Evolutionary conservation across 1,140 invertebrate genomes (phyloP).

Genomic region (Chironomus tepperi): DNA sequence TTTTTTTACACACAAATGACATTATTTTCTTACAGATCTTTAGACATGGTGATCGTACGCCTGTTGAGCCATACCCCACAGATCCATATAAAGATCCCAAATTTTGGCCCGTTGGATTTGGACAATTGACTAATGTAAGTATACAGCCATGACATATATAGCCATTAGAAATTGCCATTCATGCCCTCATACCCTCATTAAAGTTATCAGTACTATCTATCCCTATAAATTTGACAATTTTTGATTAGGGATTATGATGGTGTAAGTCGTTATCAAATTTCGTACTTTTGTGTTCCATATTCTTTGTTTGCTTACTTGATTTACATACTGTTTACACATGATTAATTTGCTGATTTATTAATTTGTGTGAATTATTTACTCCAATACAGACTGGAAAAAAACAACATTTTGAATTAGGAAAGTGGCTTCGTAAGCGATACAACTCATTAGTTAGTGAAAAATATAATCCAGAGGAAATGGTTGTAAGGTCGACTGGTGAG

Average conservation of each 20-base stretch:
- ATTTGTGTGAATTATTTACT: constrained; percentile 25
- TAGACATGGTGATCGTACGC: constrained; percentile 77
- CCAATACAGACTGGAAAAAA: constrained; percentile 58
- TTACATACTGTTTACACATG: background rate
- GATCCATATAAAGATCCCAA: constrained; percentile 62
- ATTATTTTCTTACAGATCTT: constrained; percentile 42
- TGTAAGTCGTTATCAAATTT: no score
- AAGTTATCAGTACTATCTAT: background rate
- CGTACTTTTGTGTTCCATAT: no score
- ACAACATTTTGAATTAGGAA: constrained; percentile 69
- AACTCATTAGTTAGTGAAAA: constrained; percentile 43
- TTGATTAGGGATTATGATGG: background rate
- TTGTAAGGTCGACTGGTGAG: constrained; percentile 56
- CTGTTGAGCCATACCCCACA: constrained; percentile 60
- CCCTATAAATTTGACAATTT: background rate
- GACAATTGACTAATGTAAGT: constrained; percentile 69
- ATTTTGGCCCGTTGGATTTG: constrained; percentile 66
- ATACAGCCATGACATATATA: background rate
- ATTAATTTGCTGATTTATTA: background rate
- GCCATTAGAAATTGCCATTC: no score
- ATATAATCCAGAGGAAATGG: constrained; percentile 52
- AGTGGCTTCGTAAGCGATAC: constrained; percentile 67
- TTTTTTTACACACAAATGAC: constrained; percentile 25
- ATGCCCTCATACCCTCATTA: background rate
- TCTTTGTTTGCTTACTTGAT: background rate